phyloP scores from a whole-genome alignment of 2,113 vertebrate genomes.

The Crotalus viridis region DNA sequence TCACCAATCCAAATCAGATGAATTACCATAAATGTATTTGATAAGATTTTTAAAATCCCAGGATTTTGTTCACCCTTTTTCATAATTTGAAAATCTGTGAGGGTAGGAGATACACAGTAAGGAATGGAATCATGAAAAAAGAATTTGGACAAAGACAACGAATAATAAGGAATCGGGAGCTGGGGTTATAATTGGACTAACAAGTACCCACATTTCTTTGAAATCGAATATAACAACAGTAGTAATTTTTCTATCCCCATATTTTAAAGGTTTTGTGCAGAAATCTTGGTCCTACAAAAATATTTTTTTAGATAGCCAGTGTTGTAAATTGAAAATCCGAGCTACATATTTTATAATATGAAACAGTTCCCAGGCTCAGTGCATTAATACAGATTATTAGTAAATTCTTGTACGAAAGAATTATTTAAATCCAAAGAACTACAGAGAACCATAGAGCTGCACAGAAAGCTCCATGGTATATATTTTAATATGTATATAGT shows the following conservation, averaged over 20 bases:
- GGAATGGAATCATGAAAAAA: neutral
- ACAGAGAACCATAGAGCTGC: conserved; percentile 58
- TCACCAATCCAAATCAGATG: neutral
- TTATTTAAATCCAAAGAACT: conserved; percentile 58
- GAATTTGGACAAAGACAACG: neutral
- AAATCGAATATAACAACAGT: neutral
- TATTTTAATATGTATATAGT: conserved; percentile 58
- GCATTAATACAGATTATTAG: conserved; percentile 50
- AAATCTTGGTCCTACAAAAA: neutral
- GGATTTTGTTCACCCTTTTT: neutral
- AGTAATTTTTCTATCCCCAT: neutral
- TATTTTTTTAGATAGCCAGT: neutral
- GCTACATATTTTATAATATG: conserved; percentile 40
- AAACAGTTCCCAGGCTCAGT: conserved; percentile 25
- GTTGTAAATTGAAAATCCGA: conserved; percentile 9
- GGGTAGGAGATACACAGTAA: neutral
- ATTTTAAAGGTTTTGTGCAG: neutral
- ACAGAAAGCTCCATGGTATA: conserved; percentile 31
- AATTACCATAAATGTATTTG: neutral
- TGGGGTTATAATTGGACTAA: neutral
- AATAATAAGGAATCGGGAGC: neutral
- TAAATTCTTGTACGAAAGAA: conserved; percentile 45
- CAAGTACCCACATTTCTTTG: neutral
- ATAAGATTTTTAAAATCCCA: neutral
- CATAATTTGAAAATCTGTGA: neutral